These are phyloP conservation scores for Asobara japonica DNA, from an alignment of 1,140 invertebrate species.

Conservation along the genomic window DNA sequence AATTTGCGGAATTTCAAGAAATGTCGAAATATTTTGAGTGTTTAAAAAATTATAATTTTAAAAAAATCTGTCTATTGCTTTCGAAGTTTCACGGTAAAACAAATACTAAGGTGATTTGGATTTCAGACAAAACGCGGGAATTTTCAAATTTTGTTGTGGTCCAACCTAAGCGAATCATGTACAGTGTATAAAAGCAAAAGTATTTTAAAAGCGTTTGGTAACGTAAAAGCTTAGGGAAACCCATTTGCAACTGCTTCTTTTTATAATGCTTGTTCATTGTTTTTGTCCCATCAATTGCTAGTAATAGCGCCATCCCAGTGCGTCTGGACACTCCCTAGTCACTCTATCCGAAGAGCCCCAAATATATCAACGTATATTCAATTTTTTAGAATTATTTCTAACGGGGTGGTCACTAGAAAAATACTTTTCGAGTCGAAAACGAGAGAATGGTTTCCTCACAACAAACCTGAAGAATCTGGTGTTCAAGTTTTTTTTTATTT, in stretches of 20 bases:
- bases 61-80: too few relatives aligned
- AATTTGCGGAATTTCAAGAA: too few relatives aligned
- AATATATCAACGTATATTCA: not conserved
- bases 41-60: too few relatives aligned
- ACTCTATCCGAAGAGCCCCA: not conserved
- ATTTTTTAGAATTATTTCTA: not conserved
- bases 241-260: not conserved
- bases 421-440: too few relatives aligned
- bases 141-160: not conserved
- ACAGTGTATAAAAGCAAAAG: slow-evolving; percentile 58
- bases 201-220: not conserved
- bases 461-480: too few relatives aligned
- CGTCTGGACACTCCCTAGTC: not conserved
- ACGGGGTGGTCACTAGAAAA: not conserved
- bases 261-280: not conserved
- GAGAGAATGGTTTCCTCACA: too few relatives aligned
- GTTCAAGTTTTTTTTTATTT: too few relatives aligned
- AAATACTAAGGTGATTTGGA: too few relatives aligned
- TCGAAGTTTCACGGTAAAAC: too few relatives aligned
- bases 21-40: too few relatives aligned
- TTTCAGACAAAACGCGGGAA: too few relatives aligned
- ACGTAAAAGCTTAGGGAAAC: not conserved
- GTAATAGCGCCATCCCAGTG: not conserved
- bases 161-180: slow-evolving; percentile 40
- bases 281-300: not conserved